Percentiles rank a stretch among this genome's conserved stretches.
Conservation (phyloP, 2,113 vertebrate genomes). For the Hymenochirus boettgeri region DNA sequence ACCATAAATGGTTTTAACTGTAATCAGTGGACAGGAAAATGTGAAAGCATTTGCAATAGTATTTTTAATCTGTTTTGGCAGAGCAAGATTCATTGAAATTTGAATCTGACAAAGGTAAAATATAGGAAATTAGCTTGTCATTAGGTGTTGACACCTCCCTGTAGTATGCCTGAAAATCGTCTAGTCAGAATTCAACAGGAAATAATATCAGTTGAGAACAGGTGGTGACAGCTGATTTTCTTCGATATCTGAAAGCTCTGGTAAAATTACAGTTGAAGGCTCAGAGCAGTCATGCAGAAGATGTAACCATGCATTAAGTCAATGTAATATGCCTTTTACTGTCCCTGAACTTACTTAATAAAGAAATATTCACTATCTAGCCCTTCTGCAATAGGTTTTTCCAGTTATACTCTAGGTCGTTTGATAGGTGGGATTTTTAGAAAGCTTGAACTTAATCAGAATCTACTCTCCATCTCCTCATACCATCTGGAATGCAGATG, state of each 20-base stretch:
- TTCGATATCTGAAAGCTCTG: not conserved
- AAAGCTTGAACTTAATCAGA: no score
- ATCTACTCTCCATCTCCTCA: no score
- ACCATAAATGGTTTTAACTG: no score
- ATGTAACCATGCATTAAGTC: not conserved
- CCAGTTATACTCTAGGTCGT: no score
- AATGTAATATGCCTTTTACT: no score
- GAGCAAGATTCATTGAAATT: slow-evolving; percentile 8
- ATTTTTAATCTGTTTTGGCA: slow-evolving; percentile 6
- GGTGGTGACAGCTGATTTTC: slow-evolving; percentile 26
- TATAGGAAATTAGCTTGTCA: slow-evolving; percentile 29
- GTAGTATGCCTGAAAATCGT: slow-evolving; percentile 12
- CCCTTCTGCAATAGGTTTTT: no score
- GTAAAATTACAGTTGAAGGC: not conserved
- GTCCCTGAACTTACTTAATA: no score
- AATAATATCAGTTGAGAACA: not conserved
- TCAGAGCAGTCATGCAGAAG: slow-evolving; percentile 5
- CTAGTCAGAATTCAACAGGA: slow-evolving; percentile 16
- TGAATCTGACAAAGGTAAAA: slow-evolving; percentile 8
- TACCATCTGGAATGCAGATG: no score
- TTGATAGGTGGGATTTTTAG: no score
- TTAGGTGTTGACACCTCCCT: slow-evolving; percentile 26
- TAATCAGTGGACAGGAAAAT: not conserved
- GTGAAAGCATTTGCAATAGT: slow-evolving; percentile 10
- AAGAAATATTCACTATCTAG: no score